These are phyloP conservation scores for Epinephelus lanceolatus DNA, from an alignment of 2,113 vertebrate genomes.

Conservation along the genomic window DNA sequence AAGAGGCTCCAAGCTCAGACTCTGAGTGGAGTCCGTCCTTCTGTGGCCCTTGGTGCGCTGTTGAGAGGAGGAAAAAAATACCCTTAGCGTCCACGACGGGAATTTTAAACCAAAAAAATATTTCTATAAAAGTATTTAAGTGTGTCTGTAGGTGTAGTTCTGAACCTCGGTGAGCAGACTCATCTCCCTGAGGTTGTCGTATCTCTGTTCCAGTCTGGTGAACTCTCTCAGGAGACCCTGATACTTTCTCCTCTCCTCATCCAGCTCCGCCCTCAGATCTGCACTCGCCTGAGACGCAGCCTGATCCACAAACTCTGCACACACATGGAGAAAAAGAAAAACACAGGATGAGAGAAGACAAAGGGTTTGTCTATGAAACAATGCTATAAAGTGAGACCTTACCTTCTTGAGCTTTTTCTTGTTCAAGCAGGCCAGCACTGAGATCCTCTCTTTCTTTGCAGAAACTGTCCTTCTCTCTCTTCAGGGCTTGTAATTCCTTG, in stretches of 20 bases:
- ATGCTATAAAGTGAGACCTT: background rate
- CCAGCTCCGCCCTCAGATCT: conserved; percentile 79
- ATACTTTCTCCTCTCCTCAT: conserved; percentile 83
- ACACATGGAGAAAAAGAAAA: conserved; percentile 1
- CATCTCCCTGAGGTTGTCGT: conserved; percentile 85
- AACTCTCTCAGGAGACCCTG: conserved; percentile 86
- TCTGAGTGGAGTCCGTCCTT: conserved; percentile 78
- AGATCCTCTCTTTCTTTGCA: conserved; percentile 75
- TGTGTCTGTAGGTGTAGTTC: background rate
- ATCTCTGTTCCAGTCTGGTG: conserved; percentile 86
- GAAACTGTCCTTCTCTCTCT: conserved; percentile 71
- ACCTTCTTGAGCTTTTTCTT: conserved; percentile 78
- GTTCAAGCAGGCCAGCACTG: conserved; percentile 62
- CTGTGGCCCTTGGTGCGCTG: conserved; percentile 80
- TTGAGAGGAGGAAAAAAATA: background rate
- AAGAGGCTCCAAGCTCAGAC: conserved; percentile 76
- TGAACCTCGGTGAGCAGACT: conserved; percentile 82
- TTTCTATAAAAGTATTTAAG: background rate
- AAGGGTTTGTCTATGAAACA: background rate
- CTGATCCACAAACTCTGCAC: conserved; percentile 67
- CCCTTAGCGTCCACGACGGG: background rate
- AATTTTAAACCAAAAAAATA: background rate
- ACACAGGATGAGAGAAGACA: background rate
- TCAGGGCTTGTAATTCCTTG: conserved; percentile 77
- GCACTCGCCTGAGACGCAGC: conserved; percentile 48